These are phyloP conservation scores for Megamerina dolium DNA, from an alignment of 2,888 invertebrate genomes.

Conservation along the genomic window DNA sequence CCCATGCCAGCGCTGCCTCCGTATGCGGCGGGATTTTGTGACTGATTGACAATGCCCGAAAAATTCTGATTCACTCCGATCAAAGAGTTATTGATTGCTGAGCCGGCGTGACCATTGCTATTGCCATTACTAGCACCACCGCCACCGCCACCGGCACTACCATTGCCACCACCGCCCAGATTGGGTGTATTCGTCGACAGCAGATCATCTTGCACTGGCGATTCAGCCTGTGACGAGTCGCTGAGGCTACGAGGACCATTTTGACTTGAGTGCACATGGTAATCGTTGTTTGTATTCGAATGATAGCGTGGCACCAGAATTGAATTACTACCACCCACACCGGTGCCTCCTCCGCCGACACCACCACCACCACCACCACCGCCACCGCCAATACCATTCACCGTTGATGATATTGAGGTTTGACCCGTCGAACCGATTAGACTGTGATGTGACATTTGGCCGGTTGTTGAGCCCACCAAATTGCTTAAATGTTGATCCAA, in stretches of 20 bases:
- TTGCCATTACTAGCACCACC: constrained; percentile 23
- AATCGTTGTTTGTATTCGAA: constrained; percentile 58
- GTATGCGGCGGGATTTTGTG: constrained; percentile 49
- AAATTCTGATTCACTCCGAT: constrained; percentile 47
- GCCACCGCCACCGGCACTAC: constrained; percentile 25
- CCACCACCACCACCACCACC: constrained; percentile 31
- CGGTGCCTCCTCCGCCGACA: constrained; percentile 27
- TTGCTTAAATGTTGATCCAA: constrained; percentile 68
- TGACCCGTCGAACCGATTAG: constrained; percentile 48
- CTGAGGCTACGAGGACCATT: constrained; percentile 70
- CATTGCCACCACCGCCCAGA: constrained; percentile 55
- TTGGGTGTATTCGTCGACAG: constrained; percentile 61
- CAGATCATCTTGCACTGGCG: constrained; percentile 74
- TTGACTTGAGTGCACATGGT: constrained; percentile 54
- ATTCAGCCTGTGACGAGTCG: constrained; percentile 77
- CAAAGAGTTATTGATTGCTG: constrained; percentile 31
- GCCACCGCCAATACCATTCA: constrained; percentile 37
- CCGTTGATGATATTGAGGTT: constrained; percentile 47
- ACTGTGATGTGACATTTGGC: constrained; percentile 51
- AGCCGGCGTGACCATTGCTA: constrained; percentile 45
- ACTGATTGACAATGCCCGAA: constrained; percentile 54
- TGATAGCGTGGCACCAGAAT: constrained; percentile 63
- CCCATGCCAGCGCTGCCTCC: constrained; percentile 51
- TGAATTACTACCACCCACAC: constrained; percentile 38
- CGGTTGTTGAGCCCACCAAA: constrained; percentile 54